Evolutionary conservation across 2,797 vertebrate genomes (phyloP).

Genomic region (Girardinus metallicus): DNA sequence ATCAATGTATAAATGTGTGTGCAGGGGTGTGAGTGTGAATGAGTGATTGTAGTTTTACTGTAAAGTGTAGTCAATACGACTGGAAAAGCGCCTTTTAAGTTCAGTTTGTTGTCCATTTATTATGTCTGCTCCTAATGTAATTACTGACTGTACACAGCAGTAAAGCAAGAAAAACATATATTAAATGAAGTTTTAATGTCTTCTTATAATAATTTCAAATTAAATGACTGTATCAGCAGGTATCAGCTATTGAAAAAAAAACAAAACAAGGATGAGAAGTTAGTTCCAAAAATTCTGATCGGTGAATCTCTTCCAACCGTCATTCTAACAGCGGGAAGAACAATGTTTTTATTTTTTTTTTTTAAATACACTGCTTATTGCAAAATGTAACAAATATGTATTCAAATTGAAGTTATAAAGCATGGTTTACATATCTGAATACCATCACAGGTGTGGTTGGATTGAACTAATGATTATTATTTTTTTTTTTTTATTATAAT

Average conservation of each 20-base stretch:
- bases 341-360: too few relatives aligned
- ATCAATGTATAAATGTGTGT: too few relatives aligned
- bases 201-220: background rate
- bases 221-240: background rate
- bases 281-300: background rate
- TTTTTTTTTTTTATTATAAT: background rate
- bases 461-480: background rate
- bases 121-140: background rate
- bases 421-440: background rate
- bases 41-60: too few relatives aligned
- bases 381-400: background rate
- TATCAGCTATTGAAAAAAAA: background rate
- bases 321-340: background rate
- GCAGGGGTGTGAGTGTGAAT: too few relatives aligned
- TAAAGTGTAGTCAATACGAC: too few relatives aligned
- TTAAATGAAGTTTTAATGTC: background rate
- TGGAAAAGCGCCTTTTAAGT: too few relatives aligned
- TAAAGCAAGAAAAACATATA: background rate
- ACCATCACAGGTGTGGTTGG: background rate
- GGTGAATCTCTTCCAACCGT: background rate
- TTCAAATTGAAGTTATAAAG: background rate
- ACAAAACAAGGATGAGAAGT: background rate
- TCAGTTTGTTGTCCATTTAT: too few relatives aligned
- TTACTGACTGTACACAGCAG: background rate
- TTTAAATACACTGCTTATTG: too few relatives aligned